Base-by-base conservation (phyloP, 2,888 invertebrate genomes). In the Thecophora atra region DNA sequence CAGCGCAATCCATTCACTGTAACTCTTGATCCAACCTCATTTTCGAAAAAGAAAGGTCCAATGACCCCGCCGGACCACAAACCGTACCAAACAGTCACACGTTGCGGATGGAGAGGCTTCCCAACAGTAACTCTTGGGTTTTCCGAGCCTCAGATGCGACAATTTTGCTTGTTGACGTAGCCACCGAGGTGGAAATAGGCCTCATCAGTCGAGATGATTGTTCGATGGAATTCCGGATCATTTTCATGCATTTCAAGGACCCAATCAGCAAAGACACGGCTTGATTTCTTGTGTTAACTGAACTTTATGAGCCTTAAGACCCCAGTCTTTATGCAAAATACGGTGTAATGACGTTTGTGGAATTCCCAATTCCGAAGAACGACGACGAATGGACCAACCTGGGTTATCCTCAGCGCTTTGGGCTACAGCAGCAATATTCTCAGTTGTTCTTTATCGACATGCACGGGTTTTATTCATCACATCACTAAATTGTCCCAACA, bases 101-200 rank as follows among this genome's bases (percentile, higher is more conserved):
- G 47, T 37, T 65, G 60, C 37, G 67, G 56, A 73, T 66, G 70
- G 60, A 67, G 24, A 17, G 70, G 67, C 70, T 70, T 73, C 47
- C 67, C 70, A 58, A 37, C 68, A 72, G 73, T 72, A 52, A 70
- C 63, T 44, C 47, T 30, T 63, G 56, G 71, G 62, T 65, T 75
- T 73, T 68, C 71, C 64, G 68, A 73, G 68, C 60, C 28, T 69
- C 44, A 64, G 52, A 69, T 68, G 44, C 44, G 44, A 30, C 54
- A 65, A 66, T 70, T 74, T 72, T 74, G 66, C 70, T 72, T 51
- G 19, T 74, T 73, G 54, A 71, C 72, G 64, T 71, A 72, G 51
- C 68, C 71, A 51, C 54, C 67, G 66, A 66, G 63, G 21, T 66
- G 51, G 63, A 67, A 73, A 73, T 66, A 54, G 52, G 63, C 30